Percentiles rank a stretch among this genome's conserved stretches.
Evolutionary conservation across 2,888 invertebrate species (phyloP).

Genomic region (Tanypteryx hageni): DNA sequence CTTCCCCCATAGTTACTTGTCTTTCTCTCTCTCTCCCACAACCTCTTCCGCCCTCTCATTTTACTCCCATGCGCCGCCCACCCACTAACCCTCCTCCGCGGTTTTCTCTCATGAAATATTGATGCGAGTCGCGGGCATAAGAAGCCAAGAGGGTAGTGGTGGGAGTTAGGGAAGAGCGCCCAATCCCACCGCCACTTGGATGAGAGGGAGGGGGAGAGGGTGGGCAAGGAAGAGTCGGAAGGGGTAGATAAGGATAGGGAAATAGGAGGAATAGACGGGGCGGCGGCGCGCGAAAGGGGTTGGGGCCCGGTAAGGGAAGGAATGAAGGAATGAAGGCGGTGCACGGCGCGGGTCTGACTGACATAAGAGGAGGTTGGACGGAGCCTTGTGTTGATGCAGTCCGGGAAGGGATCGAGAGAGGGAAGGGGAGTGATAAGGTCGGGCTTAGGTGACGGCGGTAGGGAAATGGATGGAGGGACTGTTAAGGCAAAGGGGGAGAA

Average conservation of each 20-base stretch:
- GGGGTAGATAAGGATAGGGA: background rate
- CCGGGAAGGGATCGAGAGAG: no score
- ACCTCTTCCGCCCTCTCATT: constrained; percentile 28
- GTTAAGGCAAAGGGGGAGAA: background rate
- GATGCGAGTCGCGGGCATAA: constrained; percentile 60
- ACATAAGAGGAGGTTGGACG: background rate
- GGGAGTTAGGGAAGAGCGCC: constrained; percentile 31
- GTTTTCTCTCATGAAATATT: constrained; percentile 65
- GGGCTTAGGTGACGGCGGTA: background rate
- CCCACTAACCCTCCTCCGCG: constrained; percentile 65
- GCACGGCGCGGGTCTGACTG: background rate
- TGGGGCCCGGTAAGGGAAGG: background rate
- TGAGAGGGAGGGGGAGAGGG: background rate
- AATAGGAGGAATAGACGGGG: background rate
- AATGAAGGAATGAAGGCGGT: background rate
- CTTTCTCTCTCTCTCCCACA: constrained; percentile 64
- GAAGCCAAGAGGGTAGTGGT: constrained; percentile 46
- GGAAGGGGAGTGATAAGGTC: no score
- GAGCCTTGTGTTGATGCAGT: background rate
- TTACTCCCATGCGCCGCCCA: constrained; percentile 54
- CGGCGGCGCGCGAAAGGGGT: no score
- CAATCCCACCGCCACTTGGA: constrained; percentile 19
- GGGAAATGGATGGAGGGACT: background rate
- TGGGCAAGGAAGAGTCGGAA: background rate
- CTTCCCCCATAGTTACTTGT: background rate